Percentiles rank a stretch among this genome's conserved stretches.
These are phyloP conservation scores for Blomia tropicalis DNA, from an alignment of 2,888 invertebrate genomes.

Conservation along the genomic window DNA sequence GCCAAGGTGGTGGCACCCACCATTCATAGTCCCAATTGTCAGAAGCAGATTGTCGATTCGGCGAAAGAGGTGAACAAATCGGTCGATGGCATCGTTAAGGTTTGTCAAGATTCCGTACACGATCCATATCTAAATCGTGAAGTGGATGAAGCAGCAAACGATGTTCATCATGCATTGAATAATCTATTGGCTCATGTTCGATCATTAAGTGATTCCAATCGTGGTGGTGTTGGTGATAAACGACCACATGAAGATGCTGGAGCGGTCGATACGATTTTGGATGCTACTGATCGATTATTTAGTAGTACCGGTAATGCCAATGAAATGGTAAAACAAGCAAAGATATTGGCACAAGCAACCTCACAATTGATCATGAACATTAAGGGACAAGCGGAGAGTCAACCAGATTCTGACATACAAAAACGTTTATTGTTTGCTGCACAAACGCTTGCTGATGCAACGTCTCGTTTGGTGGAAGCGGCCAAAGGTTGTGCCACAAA, in stretches of 20 bases:
- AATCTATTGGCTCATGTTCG: constrained; percentile 70
- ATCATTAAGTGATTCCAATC: constrained; percentile 27
- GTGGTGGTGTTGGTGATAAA: not conserved
- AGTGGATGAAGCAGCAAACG: constrained; percentile 63
- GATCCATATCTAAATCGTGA: constrained; percentile 54
- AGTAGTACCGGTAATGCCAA: constrained; percentile 68
- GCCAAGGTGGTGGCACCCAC: constrained; percentile 59
- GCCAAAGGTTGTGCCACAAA: constrained; percentile 77
- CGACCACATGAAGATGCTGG: constrained; percentile 46
- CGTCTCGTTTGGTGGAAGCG: constrained; percentile 89
- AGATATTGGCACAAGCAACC: constrained; percentile 78
- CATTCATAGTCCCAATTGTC: constrained; percentile 44
- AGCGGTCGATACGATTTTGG: constrained; percentile 71
- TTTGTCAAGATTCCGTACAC: constrained; percentile 51
- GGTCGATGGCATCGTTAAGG: constrained; percentile 69
- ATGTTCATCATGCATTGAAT: constrained; percentile 73
- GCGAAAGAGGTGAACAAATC: constrained; percentile 80
- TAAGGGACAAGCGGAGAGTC: constrained; percentile 77
- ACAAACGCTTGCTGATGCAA: constrained; percentile 81
- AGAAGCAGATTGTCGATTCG: constrained; percentile 78
- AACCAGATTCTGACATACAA: constrained; percentile 72
- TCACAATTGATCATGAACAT: constrained; percentile 84
- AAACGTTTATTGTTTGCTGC: constrained; percentile 80
- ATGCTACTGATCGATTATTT: constrained; percentile 71
- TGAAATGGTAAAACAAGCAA: constrained; percentile 85